Conservation (phyloP, 2,888 invertebrate species). For the Metallyticus violacea region DNA sequence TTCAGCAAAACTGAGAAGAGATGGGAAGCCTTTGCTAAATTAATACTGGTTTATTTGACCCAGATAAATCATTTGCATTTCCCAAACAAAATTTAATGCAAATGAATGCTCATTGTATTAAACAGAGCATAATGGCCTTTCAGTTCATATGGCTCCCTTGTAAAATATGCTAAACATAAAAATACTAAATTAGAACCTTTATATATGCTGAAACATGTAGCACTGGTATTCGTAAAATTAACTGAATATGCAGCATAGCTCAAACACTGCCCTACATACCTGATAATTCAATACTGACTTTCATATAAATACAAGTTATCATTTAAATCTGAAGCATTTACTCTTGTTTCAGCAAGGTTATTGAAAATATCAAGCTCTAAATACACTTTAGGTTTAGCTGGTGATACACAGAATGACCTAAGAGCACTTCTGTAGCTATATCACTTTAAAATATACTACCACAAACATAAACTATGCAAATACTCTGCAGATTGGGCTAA, state of each 20-base stretch:
- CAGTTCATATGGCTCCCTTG: too few relatives aligned
- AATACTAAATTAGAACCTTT: too few relatives aligned
- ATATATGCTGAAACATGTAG: too few relatives aligned
- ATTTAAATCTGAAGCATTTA: background rate
- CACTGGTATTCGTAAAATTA: too few relatives aligned
- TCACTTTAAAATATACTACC: background rate
- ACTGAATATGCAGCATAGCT: background rate
- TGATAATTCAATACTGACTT: background rate
- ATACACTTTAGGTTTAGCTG: background rate
- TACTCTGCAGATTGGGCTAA: background rate
- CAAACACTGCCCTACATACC: background rate
- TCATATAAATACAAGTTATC: background rate
- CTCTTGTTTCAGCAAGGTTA: background rate
- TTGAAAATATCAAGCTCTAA: background rate
- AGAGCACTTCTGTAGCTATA: background rate
- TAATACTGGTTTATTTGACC: too few relatives aligned
- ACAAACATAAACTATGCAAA: background rate
- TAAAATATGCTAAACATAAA: too few relatives aligned
- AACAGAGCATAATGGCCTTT: too few relatives aligned
- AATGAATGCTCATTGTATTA: too few relatives aligned
- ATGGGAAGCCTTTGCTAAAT: too few relatives aligned
- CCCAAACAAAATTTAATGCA: too few relatives aligned
- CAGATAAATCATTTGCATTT: too few relatives aligned
- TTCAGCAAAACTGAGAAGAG: too few relatives aligned
- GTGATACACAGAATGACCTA: background rate